Base-by-base conservation (phyloP, 2,113 vertebrate species). In the Peromyscus maniculatus region DNA sequence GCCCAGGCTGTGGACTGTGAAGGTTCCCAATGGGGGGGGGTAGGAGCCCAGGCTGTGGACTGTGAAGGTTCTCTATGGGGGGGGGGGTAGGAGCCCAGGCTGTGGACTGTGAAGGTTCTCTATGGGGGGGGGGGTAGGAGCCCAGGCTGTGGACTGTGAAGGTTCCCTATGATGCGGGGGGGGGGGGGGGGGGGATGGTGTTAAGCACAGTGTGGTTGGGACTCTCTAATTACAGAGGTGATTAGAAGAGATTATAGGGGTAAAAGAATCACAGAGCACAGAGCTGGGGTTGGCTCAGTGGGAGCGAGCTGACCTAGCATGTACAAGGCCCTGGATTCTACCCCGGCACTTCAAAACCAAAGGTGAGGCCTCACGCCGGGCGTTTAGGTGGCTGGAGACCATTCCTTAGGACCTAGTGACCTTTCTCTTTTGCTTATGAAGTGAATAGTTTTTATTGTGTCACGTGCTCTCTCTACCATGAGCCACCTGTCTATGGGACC, bases 111-210 rank as follows among this genome's bases (percentile, higher is more conserved):
- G 0, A 26, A 33, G 31, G 33, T 17, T 39, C n/a, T 33, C 22
- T 28, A 7, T n/a, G 13, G n/a, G 22, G 75, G n/a, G 31, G 49
- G 22, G 39, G 3, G 39, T 43, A 22, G 33, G 55, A 43, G 43
- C n/a, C 4, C 2, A 36, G 46, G 3, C 10, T 19, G 19, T 26
- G 39, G 36, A 49, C 1, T 2, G 19, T 12, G 1, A 26, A 33
- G 31, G 33, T 17, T 39, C n/a, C 39, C 22, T 28, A 7, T n/a
- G 13, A 24, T 17, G 12, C 36, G 31, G 24, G 69, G 31, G 31
- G 31, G 17, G 22, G 46, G 46, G 46, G 46, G 46, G 46, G 46
- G 46, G 46, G 39, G 39, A 43, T 43, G 39, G 46, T 49, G 55
- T 36, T 74, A 69, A 43, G 79, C 49, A 87, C 13, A 77, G 19